Percentiles rank a stretch among this genome's conserved stretches.
Conservation (phyloP, 2,888 invertebrate genomes). For the Heliothis peltigera region DNA sequence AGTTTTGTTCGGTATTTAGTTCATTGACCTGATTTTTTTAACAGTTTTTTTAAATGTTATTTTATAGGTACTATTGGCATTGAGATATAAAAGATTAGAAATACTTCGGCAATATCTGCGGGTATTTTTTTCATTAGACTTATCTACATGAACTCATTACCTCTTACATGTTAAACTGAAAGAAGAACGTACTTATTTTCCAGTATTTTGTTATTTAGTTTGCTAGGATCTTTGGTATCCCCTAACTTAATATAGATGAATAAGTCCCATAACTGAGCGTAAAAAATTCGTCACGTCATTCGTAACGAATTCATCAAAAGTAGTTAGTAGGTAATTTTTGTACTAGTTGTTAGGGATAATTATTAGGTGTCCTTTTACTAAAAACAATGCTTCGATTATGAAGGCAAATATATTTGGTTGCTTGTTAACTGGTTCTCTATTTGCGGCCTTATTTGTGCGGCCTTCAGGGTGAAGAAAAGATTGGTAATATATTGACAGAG, state of each 20-base stretch:
- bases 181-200: neutral
- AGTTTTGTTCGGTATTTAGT: slow-evolving; percentile 38
- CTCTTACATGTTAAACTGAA: neutral
- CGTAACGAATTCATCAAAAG: too few species aligned
- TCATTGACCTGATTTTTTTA: slow-evolving; percentile 42
- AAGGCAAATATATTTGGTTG: slow-evolving; percentile 20
- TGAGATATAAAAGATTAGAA: neutral
- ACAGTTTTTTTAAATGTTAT: too few species aligned
- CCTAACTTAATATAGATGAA: too few species aligned
- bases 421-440: slow-evolving; percentile 5
- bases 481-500: too few species aligned
- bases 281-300: too few species aligned
- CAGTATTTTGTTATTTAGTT: too few species aligned
- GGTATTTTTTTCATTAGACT: neutral
- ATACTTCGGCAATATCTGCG: neutral
- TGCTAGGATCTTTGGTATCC: too few species aligned
- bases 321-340: too few species aligned
- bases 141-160: too few species aligned
- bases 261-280: too few species aligned
- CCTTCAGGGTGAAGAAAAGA: slow-evolving; percentile 41
- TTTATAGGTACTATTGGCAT: slow-evolving; percentile 2
- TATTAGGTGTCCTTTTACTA: too few species aligned
- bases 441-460: slow-evolving; percentile 34
- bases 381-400: slow-evolving; percentile 22
- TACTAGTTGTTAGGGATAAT: too few species aligned